Percentiles rank a stretch among this genome's conserved stretches.
Evolutionary conservation across 2,888 invertebrate genomes (phyloP).

Genomic region (Colletes collaris): DNA sequence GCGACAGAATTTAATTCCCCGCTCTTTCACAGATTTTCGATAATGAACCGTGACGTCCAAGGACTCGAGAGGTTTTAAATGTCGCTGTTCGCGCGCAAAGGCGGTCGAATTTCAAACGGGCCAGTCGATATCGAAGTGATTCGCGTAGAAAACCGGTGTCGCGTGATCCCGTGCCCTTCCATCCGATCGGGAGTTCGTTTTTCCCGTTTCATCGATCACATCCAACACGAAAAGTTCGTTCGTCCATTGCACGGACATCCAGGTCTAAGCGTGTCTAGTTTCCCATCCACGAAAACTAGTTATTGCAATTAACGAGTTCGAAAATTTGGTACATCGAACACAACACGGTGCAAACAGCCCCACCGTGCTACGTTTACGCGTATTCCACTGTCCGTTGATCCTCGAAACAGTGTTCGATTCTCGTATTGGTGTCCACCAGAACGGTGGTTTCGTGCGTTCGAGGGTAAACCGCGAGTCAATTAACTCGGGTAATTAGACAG

Average conservation of each 20-base stretch:
- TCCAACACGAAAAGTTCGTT: too few relatives aligned
- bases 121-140: neutral
- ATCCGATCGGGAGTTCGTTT: neutral
- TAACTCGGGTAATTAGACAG: slow-evolving; percentile 53
- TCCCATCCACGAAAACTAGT: slow-evolving; percentile 20
- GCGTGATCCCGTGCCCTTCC: neutral
- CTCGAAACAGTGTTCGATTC: neutral
- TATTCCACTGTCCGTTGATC: too few relatives aligned
- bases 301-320: slow-evolving; percentile 21
- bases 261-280: too few relatives aligned
- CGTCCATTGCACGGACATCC: too few relatives aligned
- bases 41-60: too few relatives aligned
- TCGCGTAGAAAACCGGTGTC: neutral
- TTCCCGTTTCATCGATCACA: neutral
- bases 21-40: too few relatives aligned
- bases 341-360: too few relatives aligned
- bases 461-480: slow-evolving; percentile 53
- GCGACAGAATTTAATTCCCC: too few relatives aligned
- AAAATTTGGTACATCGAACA: too few relatives aligned
- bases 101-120: neutral
- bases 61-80: too few relatives aligned
- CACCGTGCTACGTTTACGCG: too few relatives aligned
- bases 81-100: too few relatives aligned
- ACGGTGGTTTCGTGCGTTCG: neutral
- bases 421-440: neutral